Evolutionary conservation across 2,888 invertebrate genomes (phyloP), one percentile per base, ranked within the genome.

Genomic region (Tiphia femorata): DNA sequence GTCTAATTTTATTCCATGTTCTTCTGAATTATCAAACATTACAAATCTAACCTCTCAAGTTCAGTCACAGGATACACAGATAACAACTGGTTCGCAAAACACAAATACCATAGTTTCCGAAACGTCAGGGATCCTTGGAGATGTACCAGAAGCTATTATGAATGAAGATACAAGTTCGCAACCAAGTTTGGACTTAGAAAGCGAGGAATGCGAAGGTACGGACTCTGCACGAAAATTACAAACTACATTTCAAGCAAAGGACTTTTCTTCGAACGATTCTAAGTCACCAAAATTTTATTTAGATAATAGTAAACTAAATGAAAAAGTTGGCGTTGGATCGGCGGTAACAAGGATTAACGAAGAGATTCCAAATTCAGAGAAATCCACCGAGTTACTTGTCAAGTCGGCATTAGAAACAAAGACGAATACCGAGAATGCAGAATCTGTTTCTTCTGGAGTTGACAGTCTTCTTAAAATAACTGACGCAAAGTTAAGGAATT

Each of bases 111-210:
- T 64, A 38, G 56, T 62, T 40, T 19, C 58, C 10, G 66, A 65
- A 23, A 17, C 58, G n/a, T 48, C 67, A 19, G 62, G 56, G 0
- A 72, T 71, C 2, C 67, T 71, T 4, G 62, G 70, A 1, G 80
- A 81, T 21, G 76, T 80, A 8, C 72, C 82, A 0, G 82, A 80
- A 44, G 78, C 76, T 2, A 80, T 80, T 30, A 82, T 83, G 71
- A 83, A 82, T 38, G 82, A 83, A 40, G 83, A 83, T 16, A 81
- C 82, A 0, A 83, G 77, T 49, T 83, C 83, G 0, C 83, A 83
- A 42, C 79, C 82, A 7, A 82, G 80, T 56, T 58, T 82, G 42
- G 82, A 82, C 4, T 52, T 79, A 7, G 82, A 83, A 23, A 73
- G 64, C 8, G 80, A 79, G 8, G 77, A 77, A 2, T 62, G 54